These are phyloP conservation scores for Rotaria socialis DNA, from an alignment of 2,888 invertebrate genomes.

Conservation along the genomic window DNA sequence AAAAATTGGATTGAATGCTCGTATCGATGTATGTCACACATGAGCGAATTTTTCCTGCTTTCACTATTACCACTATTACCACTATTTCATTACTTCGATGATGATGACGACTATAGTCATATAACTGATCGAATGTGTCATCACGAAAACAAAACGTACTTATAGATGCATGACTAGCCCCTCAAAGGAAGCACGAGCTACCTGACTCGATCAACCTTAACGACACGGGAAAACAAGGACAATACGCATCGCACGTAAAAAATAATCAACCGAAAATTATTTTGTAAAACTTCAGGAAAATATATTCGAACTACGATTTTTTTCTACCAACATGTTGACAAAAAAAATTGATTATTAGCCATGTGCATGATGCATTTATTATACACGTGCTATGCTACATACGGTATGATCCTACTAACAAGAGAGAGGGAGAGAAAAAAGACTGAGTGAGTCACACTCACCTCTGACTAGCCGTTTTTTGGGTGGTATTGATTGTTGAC, in stretches of 20 bases:
- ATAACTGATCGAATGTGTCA: not conserved
- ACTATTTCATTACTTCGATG: not conserved
- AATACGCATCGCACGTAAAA: not conserved
- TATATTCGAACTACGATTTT: no score
- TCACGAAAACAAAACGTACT: not conserved
- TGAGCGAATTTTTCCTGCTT: conserved; percentile 18
- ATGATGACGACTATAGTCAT: not conserved
- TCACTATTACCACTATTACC: conserved; percentile 10
- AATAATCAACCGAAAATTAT: no score
- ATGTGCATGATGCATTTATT: not conserved
- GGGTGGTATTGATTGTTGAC: conserved; percentile 31
- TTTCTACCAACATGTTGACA: not conserved
- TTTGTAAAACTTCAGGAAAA: no score
- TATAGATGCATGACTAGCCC: not conserved
- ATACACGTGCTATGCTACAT: not conserved
- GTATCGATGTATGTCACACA: not conserved
- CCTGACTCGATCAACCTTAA: not conserved
- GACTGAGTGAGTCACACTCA: not conserved
- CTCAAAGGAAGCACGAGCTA: not conserved
- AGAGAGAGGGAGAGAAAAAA: not conserved
- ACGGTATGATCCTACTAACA: not conserved
- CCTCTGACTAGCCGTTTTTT: conserved; percentile 32
- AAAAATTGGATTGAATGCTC: conserved; percentile 13
- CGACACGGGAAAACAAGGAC: not conserved
- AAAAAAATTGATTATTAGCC: not conserved